These are phyloP conservation scores for Nematostella vectensis DNA, from an alignment of 92 coral and sea anemone species.

Conservation along the genomic window DNA sequence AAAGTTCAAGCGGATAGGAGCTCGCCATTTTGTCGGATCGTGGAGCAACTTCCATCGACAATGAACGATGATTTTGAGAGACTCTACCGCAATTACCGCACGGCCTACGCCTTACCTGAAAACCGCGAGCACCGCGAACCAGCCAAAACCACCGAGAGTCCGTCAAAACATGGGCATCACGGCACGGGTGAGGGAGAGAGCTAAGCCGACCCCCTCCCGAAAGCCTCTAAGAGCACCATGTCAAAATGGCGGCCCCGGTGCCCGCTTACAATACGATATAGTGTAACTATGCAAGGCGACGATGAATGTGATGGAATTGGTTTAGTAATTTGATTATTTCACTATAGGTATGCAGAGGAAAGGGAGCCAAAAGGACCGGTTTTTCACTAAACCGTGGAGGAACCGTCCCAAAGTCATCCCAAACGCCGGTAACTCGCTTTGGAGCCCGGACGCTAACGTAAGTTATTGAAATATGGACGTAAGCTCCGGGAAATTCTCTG, in stretches of 20 bases:
- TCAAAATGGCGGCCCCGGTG: slow-evolving; percentile 5
- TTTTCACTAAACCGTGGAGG: slow-evolving; percentile 92
- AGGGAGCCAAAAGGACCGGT: slow-evolving; percentile 61
- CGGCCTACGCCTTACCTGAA: too few relatives aligned
- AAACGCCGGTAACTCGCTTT: slow-evolving; percentile 86
- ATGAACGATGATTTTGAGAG: slow-evolving; percentile 23
- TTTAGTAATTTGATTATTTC: not conserved
- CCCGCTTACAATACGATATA: not conserved
- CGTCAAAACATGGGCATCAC: slow-evolving; percentile 2
- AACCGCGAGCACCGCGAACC: slow-evolving; percentile 20
- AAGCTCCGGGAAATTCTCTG: too few relatives aligned
- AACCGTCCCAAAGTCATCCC: slow-evolving; percentile 86
- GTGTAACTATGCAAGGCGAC: too few relatives aligned
- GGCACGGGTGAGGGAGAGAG: not conserved
- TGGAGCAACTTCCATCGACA: slow-evolving; percentile 69
- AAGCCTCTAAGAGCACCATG: not conserved
- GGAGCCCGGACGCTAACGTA: slow-evolving; percentile 70
- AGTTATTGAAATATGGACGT: too few relatives aligned
- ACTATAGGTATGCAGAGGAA: slow-evolving; percentile 71
- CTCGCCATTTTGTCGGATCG: slow-evolving; percentile 32
- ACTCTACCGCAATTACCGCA: slow-evolving; percentile 54
- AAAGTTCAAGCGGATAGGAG: slow-evolving; percentile 38
- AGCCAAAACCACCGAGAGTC: slow-evolving; percentile 14
- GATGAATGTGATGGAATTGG: too few relatives aligned
- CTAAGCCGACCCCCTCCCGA: slow-evolving; percentile 1